Conservation (phyloP, 2,888 invertebrate genomes). For the Cosmia pyralina region DNA sequence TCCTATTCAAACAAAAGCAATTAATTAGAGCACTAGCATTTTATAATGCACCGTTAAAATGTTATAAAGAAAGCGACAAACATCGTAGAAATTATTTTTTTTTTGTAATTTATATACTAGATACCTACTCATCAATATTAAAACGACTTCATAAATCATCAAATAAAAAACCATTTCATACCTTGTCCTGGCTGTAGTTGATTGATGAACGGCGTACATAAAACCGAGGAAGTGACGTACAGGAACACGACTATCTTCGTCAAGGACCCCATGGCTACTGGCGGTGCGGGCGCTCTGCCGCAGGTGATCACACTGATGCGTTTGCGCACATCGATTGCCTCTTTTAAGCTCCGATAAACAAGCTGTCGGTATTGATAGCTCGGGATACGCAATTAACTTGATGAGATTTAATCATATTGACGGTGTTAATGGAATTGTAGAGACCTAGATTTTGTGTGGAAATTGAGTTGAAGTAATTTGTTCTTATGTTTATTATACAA, state of each 20-base stretch:
- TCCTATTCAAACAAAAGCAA: not conserved
- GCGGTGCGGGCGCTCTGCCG: slow-evolving; percentile 68
- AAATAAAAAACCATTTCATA: slow-evolving; percentile 61
- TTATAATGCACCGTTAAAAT: not conserved
- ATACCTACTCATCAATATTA: not conserved
- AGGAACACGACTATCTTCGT: slow-evolving; percentile 78
- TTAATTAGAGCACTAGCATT: slow-evolving; percentile 1
- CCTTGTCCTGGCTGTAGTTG: slow-evolving; percentile 83
- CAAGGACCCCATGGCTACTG: slow-evolving; percentile 86
- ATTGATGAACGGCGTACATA: slow-evolving; percentile 81
- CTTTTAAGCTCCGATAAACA: slow-evolving; percentile 79
- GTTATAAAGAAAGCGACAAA: not conserved
- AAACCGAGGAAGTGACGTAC: slow-evolving; percentile 70
- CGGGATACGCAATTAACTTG: slow-evolving; percentile 44
- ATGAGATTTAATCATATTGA: slow-evolving; percentile 30
- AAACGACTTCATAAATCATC: not conserved
- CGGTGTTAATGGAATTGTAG: slow-evolving; percentile 7
- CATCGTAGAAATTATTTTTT: rapidly evolving
- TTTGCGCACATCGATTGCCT: slow-evolving; percentile 74
- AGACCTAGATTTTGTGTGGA: slow-evolving; percentile 21
- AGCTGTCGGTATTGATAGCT: slow-evolving; percentile 65
- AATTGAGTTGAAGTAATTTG: slow-evolving; percentile 20
- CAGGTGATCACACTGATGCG: slow-evolving; percentile 77
- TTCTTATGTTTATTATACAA: slow-evolving; percentile 10
- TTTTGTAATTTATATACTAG: no score